Evolutionary conservation across 2,888 invertebrate species (phyloP), one percentile per base, ranked within the genome.

Genomic region (Himalopsyche anomala): DNA sequence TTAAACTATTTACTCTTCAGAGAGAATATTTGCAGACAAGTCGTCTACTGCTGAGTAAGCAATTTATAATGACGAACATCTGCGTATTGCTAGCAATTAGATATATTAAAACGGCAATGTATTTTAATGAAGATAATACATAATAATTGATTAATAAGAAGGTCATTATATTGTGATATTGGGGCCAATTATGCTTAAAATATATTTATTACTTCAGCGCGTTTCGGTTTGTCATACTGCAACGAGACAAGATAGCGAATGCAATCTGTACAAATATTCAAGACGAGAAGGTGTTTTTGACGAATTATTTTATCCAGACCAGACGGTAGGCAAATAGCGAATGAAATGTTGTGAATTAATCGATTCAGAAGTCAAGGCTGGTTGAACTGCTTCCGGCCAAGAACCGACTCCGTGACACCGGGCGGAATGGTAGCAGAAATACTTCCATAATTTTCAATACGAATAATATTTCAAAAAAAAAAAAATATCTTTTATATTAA

Each of bases 351-450:
- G 62, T 19, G 19, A 9, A 62, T 62, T 62, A 19, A 62, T 62
- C 19, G 62, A 62, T 62, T 62, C 62, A 62, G 62, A 62, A 62
- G 62, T 62, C 62, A 62, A 62, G 62, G 62, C 19, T 19, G 62
- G 62, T 62, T 19, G 62, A 11, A 62, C 2, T 62, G 62, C 62
- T 62, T 62, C 62, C 62, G 62, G 62, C 62, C 62, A 62, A 62
- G 62, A 62, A 11, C 19, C 19, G 62, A 19, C 15, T 51, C 51
- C 62, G 62, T 62, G 19, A 62, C 28, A 62, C 19, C 62, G 19
- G 62, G 62, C 11, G 62, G 28, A 62, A 62, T 62, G 62, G 9
- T 11, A 62, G 19, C 19, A 19, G 5, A n/a, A 19, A 45, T 11
- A 45, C 9, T 45, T 11, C 45, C 45, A 45, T 45, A 45, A 45